phyloP scores from a whole-genome alignment of 1,140 invertebrate genomes.

The Lordiphosa stackelbergi region DNA sequence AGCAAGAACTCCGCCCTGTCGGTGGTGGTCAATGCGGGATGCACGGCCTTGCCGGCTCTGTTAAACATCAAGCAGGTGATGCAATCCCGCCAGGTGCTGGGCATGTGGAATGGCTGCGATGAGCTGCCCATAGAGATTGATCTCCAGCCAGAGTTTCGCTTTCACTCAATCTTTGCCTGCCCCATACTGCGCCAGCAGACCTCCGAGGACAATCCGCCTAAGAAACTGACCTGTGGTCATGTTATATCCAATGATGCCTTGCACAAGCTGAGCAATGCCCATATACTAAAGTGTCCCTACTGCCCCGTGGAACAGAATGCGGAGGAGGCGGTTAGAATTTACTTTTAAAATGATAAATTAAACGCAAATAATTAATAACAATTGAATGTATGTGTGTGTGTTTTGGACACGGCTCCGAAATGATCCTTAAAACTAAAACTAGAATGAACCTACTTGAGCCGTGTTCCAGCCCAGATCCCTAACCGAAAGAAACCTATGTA shows the following conservation, averaged over 20 bases:
- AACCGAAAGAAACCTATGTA: conserved; percentile 2
- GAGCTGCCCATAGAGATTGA: conserved; percentile 98
- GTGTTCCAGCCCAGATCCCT: conserved; percentile 30
- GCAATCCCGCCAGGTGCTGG: conserved; percentile 94
- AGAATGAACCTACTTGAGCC: too few species aligned
- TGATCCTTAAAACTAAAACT: conserved; percentile 46
- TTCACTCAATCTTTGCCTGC: conserved; percentile 99
- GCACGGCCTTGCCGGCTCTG: conserved; percentile 93
- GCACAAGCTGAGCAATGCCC: conserved; percentile 93
- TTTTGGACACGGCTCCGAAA: conserved; percentile 8
- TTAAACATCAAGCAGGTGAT: conserved; percentile 97
- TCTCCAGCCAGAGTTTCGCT: conserved; percentile 83
- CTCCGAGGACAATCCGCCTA: conserved; percentile 97
- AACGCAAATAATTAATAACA: conserved; percentile 13
- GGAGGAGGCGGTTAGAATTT: conserved; percentile 92
- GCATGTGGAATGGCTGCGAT: conserved; percentile 96
- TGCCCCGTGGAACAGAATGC: conserved; percentile 98
- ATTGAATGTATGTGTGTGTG: conserved; percentile 4
- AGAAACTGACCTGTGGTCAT: conserved; percentile 97
- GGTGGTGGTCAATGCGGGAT: conserved; percentile 92
- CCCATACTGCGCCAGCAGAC: conserved; percentile 98
- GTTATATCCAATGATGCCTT: conserved; percentile 98
- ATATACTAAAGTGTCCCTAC: conserved; percentile 99
- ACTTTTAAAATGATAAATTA: conserved; percentile 83
- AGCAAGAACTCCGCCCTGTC: conserved; percentile 86